These are phyloP conservation scores for Arion vulgaris DNA, from an alignment of 1,140 invertebrate genomes.

Conservation along the genomic window DNA sequence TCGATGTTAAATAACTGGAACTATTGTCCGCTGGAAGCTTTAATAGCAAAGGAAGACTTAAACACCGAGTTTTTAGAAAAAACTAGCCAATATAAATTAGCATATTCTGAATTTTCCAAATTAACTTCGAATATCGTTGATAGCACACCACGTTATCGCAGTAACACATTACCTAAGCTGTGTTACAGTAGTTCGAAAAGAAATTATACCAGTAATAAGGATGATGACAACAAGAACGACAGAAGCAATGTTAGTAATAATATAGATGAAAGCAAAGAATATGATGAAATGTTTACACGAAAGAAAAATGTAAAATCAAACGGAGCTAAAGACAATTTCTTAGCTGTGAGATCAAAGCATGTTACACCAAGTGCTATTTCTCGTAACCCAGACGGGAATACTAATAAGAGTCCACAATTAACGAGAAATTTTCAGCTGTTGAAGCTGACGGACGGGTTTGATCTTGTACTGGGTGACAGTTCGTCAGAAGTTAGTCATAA, in stretches of 20 bases:
- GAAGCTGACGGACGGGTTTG: constrained; percentile 14
- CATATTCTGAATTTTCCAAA: background rate
- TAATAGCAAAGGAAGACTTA: background rate
- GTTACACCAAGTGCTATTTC: background rate
- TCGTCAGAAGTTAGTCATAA: background rate
- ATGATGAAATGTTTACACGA: constrained; percentile 11
- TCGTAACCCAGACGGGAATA: background rate
- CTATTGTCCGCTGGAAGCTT: too few species aligned
- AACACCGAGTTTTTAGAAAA: background rate
- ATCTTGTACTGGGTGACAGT: constrained; percentile 21
- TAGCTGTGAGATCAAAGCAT: constrained; percentile 18
- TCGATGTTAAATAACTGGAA: background rate
- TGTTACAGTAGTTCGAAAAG: background rate
- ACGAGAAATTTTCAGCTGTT: constrained; percentile 7
- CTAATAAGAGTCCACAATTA: background rate
- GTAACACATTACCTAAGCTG: background rate
- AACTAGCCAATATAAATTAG: background rate
- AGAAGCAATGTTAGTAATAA: background rate
- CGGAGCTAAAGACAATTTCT: constrained; percentile 18
- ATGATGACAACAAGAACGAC: background rate
- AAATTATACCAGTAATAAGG: background rate
- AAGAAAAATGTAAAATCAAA: background rate
- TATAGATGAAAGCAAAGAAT: background rate
- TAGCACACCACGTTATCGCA: background rate
- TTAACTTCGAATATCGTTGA: background rate